Conservation (phyloP, 2,888 invertebrate species). For the Lochmaea capreae region DNA sequence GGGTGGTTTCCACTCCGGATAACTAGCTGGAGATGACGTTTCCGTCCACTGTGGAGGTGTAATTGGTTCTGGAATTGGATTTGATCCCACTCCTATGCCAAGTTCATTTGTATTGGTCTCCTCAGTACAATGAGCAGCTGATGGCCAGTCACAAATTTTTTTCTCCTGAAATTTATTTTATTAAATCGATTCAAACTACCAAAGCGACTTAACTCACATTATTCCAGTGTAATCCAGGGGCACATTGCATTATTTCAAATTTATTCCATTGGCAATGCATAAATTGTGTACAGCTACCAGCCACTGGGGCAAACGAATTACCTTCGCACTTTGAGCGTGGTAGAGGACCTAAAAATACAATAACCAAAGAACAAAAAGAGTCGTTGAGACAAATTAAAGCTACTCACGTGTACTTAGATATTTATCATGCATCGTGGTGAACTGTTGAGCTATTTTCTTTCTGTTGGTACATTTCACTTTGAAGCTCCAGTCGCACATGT, state of each 20-base stretch:
- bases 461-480: slow-evolving; percentile 71
- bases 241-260: slow-evolving; percentile 78
- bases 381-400: no score
- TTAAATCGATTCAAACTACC: background rate
- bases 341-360: slow-evolving; percentile 48
- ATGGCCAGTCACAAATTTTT: slow-evolving; percentile 81
- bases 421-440: slow-evolving; percentile 40
- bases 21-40: slow-evolving; percentile 40
- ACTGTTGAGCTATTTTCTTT: slow-evolving; percentile 51
- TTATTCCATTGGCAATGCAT: slow-evolving; percentile 84
- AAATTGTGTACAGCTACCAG: slow-evolving; percentile 80
- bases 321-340: slow-evolving; percentile 71
- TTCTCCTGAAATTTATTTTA: slow-evolving; percentile 64
- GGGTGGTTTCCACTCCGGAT: slow-evolving; percentile 42
- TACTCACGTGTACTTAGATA: slow-evolving; percentile 39
- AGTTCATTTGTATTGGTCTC: slow-evolving; percentile 41
- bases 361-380: slow-evolving; percentile 17
- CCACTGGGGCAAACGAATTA: slow-evolving; percentile 74
- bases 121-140: slow-evolving; percentile 70
- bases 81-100: slow-evolving; percentile 33
- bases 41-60: slow-evolving; percentile 31
- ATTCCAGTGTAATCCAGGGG: slow-evolving; percentile 80
- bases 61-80: slow-evolving; percentile 28
- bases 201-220: slow-evolving; percentile 65
- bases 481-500: slow-evolving; percentile 82